phyloP scores from a whole-genome alignment of 2,113 vertebrate species.

The Spea bombifrons region DNA sequence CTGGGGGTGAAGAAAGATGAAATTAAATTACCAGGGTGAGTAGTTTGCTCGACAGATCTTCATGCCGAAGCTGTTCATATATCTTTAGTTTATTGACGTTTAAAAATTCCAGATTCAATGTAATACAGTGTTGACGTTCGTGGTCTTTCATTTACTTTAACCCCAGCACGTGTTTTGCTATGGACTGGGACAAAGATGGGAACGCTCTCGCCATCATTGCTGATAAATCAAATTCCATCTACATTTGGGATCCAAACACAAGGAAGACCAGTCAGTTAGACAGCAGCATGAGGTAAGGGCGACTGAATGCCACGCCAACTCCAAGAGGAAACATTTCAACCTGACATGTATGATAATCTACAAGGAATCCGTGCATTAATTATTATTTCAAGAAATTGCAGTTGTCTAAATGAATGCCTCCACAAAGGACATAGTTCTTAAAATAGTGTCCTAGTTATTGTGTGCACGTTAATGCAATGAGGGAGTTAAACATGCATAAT shows the following conservation, averaged over 20 bases:
- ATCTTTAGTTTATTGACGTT: not conserved
- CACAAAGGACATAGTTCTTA: too few relatives aligned
- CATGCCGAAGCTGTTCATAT: not conserved
- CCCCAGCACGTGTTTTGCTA: conserved; percentile 77
- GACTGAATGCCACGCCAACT: too few relatives aligned
- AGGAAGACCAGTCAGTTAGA: conserved; percentile 89
- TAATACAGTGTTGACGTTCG: too few relatives aligned
- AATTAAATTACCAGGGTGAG: conserved; percentile 85
- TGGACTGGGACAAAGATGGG: conserved; percentile 98
- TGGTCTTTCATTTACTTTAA: conserved; percentile 1
- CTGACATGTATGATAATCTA: too few relatives aligned
- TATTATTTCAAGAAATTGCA: too few relatives aligned
- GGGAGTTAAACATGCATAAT: too few relatives aligned
- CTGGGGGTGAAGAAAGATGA: conserved; percentile 88
- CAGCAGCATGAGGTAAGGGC: conserved; percentile 83
- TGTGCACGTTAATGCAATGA: too few relatives aligned
- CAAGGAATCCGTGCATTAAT: too few relatives aligned
- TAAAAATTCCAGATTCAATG: not conserved
- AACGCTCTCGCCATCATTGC: conserved; percentile 89
- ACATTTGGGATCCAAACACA: conserved; percentile 91
- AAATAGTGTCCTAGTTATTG: too few relatives aligned
- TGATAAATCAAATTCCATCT: conserved; percentile 84
- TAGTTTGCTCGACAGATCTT: not conserved
- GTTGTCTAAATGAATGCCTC: too few relatives aligned
- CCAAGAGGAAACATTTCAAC: too few relatives aligned